Base-by-base conservation (phyloP, 2,888 invertebrate genomes). In the Anorthoa munda region DNA sequence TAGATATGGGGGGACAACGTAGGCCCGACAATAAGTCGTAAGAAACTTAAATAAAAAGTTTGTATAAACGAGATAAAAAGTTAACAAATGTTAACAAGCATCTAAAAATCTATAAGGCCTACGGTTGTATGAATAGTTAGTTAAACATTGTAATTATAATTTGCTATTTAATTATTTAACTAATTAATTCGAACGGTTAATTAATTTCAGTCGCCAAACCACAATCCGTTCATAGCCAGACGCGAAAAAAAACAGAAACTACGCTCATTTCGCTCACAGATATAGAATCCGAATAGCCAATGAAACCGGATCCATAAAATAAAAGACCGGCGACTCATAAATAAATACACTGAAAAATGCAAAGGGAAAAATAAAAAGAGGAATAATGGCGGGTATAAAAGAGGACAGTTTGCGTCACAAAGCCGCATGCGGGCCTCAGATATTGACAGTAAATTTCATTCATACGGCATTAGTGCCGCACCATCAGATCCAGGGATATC, bases 371-470 rank as follows among this genome's bases (percentile, higher is more conserved):
- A 86, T 92, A 92, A 92, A 93, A 93, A 92, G 89, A 89, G 91
- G 88, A 93, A 94, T 93, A 95, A 95, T 94, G 90, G 93, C 87
- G 90, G 93, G 87, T 92, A 95, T 94, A 95, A 95, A 95, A 95
- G 94, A 92, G 95, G 94, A 94, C 94, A 95, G 94, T 94, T 94
- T 94, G 93, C 94, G 95, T 94, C 94, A 95, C 95, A 96, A 95
- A 96, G 95, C 95, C 95, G 93, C 95, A 95, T 95, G 95, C 95
- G 95, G 95, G 96, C 95, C 92, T 93, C 94, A 94, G 95, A 95
- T 96, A 96, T 96, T 96, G 96, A 96, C 96, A 96, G 96, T 96
- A 96, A 96, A 96, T 96, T 96, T 96, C 96, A 96, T 96, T 96
- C 96, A 95, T 96, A 94, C 93, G 92, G 95, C 93, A 95, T 96